A percentile compares a stretch with the other conserved stretches of the same genome.
These are phyloP conservation scores for Chrysopilus asiliformis DNA, from an alignment of 2,888 invertebrate species.

Conservation along the genomic window DNA sequence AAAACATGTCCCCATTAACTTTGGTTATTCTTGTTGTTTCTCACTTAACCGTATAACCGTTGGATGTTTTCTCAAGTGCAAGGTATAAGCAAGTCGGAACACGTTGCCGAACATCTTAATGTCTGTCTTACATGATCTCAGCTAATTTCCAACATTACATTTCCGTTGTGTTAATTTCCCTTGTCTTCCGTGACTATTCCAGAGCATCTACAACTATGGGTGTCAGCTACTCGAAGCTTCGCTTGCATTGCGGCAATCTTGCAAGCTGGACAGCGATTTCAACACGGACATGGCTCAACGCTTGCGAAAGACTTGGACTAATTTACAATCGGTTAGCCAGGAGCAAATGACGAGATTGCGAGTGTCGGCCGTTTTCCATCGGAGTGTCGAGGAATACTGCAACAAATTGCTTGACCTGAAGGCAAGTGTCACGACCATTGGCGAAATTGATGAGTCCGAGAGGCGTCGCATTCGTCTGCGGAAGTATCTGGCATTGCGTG, in stretches of 20 bases:
- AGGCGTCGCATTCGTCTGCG: constrained; percentile 38
- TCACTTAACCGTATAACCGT: no score
- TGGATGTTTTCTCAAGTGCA: no score
- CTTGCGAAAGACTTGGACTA: constrained; percentile 54
- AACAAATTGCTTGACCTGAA: constrained; percentile 46
- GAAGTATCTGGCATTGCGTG: constrained; percentile 45
- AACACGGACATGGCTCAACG: constrained; percentile 43
- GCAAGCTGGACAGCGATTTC: constrained; percentile 46
- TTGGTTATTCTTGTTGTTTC: no score
- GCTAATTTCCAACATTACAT: no score
- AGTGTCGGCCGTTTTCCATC: constrained; percentile 62
- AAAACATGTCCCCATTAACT: no score
- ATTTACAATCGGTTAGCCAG: constrained; percentile 52
- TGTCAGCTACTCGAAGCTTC: constrained; percentile 64
- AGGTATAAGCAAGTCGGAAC: no score
- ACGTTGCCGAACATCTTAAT: no score
- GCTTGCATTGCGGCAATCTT: constrained; percentile 54
- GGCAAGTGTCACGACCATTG: constrained; percentile 40
- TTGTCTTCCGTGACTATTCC: no score
- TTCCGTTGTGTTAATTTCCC: no score
- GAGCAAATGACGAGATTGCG: constrained; percentile 63
- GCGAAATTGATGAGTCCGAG: constrained; percentile 32
- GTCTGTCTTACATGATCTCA: no score
- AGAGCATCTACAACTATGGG: constrained; percentile 73
- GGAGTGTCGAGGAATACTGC: constrained; percentile 52